phyloP scores from a whole-genome alignment of 1,140 invertebrate species.

The Solenopsis fugax region DNA sequence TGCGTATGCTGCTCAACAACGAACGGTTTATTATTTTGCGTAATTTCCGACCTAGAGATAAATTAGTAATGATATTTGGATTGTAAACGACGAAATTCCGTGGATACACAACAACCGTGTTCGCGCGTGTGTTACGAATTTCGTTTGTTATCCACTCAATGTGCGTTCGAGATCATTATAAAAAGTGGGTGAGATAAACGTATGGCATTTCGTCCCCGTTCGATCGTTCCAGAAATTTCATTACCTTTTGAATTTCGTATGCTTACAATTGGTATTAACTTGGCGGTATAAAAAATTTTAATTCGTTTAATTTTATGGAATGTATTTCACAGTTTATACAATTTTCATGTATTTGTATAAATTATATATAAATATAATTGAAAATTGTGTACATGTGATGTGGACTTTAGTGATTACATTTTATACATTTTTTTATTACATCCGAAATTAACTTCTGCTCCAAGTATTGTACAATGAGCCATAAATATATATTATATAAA shows the following conservation, averaged over 20 bases:
- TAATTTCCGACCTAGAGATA: constrained; percentile 52
- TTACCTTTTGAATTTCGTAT: background rate
- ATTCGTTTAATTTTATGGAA: background rate
- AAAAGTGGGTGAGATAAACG: constrained; percentile 36
- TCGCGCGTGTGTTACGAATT: constrained; percentile 36
- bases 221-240: background rate
- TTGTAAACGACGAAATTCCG: constrained; percentile 52
- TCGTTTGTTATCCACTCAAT: constrained; percentile 38
- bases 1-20: constrained; percentile 8
- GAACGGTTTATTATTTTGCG: constrained; percentile 56
- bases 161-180: constrained; percentile 27
- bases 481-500: background rate
- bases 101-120: constrained; percentile 21
- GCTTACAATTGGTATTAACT: background rate
- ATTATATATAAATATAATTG: constrained; percentile 5
- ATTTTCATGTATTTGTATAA: background rate
- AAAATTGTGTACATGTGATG: background rate
- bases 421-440: background rate
- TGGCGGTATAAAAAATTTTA: too few relatives aligned
- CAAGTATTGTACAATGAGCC: background rate
- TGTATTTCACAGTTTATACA: background rate
- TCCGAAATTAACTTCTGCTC: background rate
- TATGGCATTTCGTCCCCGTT: background rate
- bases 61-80: constrained; percentile 59
- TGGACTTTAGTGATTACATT: background rate